Percentiles rank a stretch among this genome's conserved stretches.
These are phyloP conservation scores for Seriola quinqueradiata DNA, from an alignment of 2,113 vertebrate species.

Conservation along the genomic window DNA sequence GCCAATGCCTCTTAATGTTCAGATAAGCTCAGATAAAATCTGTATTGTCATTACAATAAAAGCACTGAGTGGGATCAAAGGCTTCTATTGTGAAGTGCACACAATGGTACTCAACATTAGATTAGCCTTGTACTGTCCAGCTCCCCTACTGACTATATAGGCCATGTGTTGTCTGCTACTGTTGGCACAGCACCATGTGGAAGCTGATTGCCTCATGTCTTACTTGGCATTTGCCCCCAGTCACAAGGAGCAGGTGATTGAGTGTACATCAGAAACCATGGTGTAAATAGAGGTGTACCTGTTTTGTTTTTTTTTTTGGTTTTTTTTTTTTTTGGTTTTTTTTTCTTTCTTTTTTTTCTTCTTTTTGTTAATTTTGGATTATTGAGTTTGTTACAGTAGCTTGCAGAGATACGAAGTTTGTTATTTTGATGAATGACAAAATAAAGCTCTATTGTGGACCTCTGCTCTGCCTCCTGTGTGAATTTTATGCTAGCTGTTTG, in stretches of 20 bases:
- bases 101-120: conserved; percentile 54
- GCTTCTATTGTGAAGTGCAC: conserved; percentile 63
- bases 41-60: conserved; percentile 66
- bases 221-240: conserved; percentile 54
- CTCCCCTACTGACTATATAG: conserved; percentile 43
- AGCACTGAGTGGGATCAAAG: conserved; percentile 72
- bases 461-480: conserved; percentile 59
- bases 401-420: conserved; percentile 81
- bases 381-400: conserved; percentile 83
- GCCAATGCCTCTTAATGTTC: conserved; percentile 80
- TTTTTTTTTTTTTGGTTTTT: conserved; percentile 11
- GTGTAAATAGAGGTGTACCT: conserved; percentile 78
- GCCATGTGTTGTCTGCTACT: conserved; percentile 55
- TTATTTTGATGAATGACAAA: conserved; percentile 80
- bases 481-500: background rate
- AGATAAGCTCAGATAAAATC: conserved; percentile 64
- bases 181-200: conserved; percentile 47
- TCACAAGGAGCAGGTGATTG: conserved; percentile 48
- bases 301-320: conserved; percentile 13
- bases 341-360: conserved; percentile 18
- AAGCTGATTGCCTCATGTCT: conserved; percentile 66
- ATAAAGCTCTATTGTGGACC: conserved; percentile 83
- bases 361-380: conserved; percentile 45
- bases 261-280: conserved; percentile 65
- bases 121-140: conserved; percentile 59